Percentiles rank a stretch among this genome's conserved stretches.
These are phyloP conservation scores for Bambusicola thoracicus DNA, from an alignment of 2,113 vertebrate genomes.

Conservation along the genomic window DNA sequence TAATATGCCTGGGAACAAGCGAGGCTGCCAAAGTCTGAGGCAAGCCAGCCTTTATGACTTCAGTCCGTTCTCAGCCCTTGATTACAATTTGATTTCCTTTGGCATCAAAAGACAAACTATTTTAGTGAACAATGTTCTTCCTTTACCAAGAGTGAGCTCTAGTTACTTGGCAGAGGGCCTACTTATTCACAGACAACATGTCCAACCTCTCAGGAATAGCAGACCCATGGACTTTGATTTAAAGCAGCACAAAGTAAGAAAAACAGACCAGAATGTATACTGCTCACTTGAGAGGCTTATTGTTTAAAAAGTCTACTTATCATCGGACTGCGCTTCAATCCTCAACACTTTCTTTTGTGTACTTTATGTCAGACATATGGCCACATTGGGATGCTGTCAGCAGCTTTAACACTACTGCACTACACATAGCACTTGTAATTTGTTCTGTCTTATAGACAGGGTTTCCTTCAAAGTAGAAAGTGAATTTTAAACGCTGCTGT, in stretches of 20 bases:
- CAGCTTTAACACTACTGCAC: conserved; percentile 44
- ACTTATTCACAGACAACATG: conserved; percentile 68
- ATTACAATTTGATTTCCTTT: conserved; percentile 90
- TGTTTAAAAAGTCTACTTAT: conserved; percentile 28
- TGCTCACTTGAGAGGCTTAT: conserved; percentile 49
- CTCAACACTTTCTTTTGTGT: conserved; percentile 54
- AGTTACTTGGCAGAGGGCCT: conserved; percentile 74
- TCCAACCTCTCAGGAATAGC: conserved; percentile 63
- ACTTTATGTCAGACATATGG: conserved; percentile 65
- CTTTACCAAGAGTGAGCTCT: conserved; percentile 79
- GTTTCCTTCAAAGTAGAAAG: conserved; percentile 35
- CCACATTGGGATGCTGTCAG: conserved; percentile 49
- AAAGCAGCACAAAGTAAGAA: conserved; percentile 54
- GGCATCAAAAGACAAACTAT: conserved; percentile 89
- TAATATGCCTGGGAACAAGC: conserved; percentile 83
- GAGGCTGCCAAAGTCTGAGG: conserved; percentile 80
- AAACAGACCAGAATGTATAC: conserved; percentile 57
- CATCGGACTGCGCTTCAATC: conserved; percentile 37
- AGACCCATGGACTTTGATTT: conserved; percentile 52
- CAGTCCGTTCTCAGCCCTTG: conserved; percentile 85
- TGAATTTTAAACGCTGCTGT: conserved; percentile 46
- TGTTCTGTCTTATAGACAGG: not conserved
- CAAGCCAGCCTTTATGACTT: conserved; percentile 85
- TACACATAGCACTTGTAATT: conserved; percentile 25
- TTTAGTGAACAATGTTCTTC: conserved; percentile 94